These are phyloP conservation scores for Coilia nasus DNA, from an alignment of 2,797 vertebrate species.

Conservation along the genomic window DNA sequence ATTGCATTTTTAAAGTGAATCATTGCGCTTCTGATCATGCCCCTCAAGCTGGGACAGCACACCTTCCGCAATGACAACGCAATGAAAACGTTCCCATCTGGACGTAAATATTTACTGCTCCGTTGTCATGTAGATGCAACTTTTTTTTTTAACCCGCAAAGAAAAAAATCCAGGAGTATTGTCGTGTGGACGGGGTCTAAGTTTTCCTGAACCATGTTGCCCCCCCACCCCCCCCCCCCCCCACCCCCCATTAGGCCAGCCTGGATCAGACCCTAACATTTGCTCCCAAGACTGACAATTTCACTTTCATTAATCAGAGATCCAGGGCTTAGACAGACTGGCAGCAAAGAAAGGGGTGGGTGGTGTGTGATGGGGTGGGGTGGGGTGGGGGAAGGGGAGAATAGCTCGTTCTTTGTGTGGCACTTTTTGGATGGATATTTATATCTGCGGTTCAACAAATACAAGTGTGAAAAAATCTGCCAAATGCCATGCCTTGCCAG, in stretches of 20 bases:
- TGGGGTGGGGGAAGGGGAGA: background rate
- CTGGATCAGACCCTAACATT: slow-evolving; percentile 67
- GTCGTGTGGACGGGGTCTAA: no score
- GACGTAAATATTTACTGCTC: no score
- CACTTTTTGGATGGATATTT: slow-evolving; percentile 55
- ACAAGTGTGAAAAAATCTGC: slow-evolving; percentile 68
- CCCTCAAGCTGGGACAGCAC: no score
- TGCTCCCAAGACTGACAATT: slow-evolving; percentile 65
- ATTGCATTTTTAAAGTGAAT: no score
- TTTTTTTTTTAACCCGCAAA: no score
- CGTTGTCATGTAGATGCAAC: no score
- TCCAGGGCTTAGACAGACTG: slow-evolving; percentile 41
- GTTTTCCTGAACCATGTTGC: slow-evolving; percentile 50
- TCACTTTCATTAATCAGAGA: slow-evolving; percentile 64
- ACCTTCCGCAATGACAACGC: no score
- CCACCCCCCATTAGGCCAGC: slow-evolving; percentile 50
- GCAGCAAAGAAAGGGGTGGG: background rate
- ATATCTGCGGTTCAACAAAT: slow-evolving; percentile 56
- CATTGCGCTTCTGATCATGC: no score
- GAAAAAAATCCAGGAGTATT: no score
- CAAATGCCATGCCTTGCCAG: slow-evolving; percentile 56
- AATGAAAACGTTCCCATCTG: no score
- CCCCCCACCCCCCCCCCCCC: slow-evolving; percentile 51
- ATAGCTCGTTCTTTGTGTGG: background rate
- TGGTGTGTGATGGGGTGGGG: background rate